These are phyloP conservation scores for Stenopsyche tienmushanensis DNA, from an alignment of 1,140 invertebrate genomes.

Conservation along the genomic window DNA sequence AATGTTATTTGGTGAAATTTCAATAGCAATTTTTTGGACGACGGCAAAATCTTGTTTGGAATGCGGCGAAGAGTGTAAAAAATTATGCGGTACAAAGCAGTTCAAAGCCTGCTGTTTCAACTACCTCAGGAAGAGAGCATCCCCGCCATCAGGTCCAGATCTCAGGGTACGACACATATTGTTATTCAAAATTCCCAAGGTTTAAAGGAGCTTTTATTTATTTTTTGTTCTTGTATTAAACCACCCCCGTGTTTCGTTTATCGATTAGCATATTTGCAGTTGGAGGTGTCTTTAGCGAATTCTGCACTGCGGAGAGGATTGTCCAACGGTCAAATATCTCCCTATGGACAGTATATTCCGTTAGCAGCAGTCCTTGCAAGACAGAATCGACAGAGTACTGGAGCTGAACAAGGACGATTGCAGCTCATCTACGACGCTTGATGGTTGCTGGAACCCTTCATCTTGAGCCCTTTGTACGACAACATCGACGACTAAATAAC, in stretches of 20 bases:
- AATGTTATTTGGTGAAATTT: not conserved
- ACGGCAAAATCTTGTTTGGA: conserved; percentile 56
- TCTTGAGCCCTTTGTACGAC: not conserved
- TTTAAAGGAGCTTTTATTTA: not conserved
- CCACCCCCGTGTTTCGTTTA: not conserved
- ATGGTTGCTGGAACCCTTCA: conserved; percentile 11
- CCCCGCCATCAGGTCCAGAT: conserved; percentile 30
- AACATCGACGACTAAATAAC: conserved; percentile 12
- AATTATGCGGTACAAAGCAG: conserved; percentile 58
- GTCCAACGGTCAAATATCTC: not conserved
- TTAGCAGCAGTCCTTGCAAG: conserved; percentile 13
- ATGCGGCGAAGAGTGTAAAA: conserved; percentile 57
- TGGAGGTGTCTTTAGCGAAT: conserved; percentile 36
- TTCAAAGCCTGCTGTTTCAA: conserved; percentile 56
- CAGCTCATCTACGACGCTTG: conserved; percentile 38
- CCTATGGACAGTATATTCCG: conserved; percentile 8
- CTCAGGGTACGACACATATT: conserved; percentile 33
- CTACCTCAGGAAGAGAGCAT: conserved; percentile 46
- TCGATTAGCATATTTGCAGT: conserved; percentile 16
- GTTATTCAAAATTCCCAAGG: not conserved
- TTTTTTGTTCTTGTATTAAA: not conserved
- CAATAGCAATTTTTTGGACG: conserved; percentile 27
- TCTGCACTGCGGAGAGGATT: conserved; percentile 3
- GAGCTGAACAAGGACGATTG: conserved; percentile 21
- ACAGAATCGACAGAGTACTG: not conserved